Evolutionary conservation across 53 echinoderm and acorn worm genomes (phyloP).

Genomic region (Paracentrotus lividus): DNA sequence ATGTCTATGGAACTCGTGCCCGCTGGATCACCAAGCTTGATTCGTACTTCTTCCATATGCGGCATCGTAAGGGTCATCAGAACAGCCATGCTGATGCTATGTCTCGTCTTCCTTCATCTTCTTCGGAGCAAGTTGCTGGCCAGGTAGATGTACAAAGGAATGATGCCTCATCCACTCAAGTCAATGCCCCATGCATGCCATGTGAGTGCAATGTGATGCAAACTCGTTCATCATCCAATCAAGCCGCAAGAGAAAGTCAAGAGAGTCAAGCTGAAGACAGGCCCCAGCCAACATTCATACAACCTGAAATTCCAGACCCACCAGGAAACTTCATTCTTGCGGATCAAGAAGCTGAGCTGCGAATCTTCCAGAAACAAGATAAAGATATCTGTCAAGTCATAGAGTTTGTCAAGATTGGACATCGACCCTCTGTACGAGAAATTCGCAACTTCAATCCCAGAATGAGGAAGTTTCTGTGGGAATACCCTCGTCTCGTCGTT

Average conservation of each 20-base stretch:
- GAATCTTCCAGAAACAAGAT: background rate
- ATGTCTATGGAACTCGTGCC: conserved; percentile 3
- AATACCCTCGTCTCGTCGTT: no score
- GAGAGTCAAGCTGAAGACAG: no score
- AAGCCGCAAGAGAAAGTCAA: no score
- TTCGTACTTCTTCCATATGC: background rate
- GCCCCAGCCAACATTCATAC: no score
- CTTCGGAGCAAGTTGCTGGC: background rate
- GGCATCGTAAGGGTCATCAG: background rate
- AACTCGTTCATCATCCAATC: no score
- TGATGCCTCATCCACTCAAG: background rate
- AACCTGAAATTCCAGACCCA: no score
- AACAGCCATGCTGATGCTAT: no score
- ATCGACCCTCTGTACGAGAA: no score
- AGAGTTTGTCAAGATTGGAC: no score
- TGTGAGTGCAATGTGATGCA: no score
- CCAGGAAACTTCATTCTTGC: background rate
- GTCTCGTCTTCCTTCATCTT: background rate
- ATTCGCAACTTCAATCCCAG: background rate
- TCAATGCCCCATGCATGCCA: no score
- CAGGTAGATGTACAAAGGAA: background rate
- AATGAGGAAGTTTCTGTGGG: background rate
- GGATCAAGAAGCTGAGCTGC: background rate
- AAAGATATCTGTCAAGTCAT: background rate
- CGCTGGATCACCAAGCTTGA: conserved; percentile 13